Evolutionary conservation across 2,888 invertebrate genomes (phyloP).

Genomic region (Phasia obesa): DNA sequence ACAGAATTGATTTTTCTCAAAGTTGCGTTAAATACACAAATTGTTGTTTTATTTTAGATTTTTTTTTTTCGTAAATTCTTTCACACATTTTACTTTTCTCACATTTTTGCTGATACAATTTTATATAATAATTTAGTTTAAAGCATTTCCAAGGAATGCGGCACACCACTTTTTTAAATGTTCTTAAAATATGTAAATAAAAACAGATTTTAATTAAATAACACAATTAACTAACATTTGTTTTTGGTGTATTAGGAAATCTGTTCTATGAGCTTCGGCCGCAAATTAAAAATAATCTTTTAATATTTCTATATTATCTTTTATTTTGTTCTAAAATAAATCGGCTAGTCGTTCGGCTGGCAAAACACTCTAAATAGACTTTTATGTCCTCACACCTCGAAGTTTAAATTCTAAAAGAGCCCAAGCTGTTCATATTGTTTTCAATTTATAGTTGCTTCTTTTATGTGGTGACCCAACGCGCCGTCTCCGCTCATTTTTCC

Average conservation of each 20-base stretch:
- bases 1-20: constrained; percentile 73
- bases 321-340: constrained; percentile 46
- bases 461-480: constrained; percentile 41
- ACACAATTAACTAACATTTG: constrained; percentile 50
- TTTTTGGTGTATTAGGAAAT: constrained; percentile 6
- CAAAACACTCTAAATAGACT: constrained; percentile 67
- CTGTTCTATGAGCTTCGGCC: constrained; percentile 25
- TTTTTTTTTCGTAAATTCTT: not conserved
- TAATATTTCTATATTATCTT: constrained; percentile 37
- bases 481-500: constrained; percentile 62
- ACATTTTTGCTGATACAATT: constrained; percentile 58
- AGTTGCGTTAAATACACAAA: constrained; percentile 41
- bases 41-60: constrained; percentile 30
- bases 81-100: constrained; percentile 39
- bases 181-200: not conserved
- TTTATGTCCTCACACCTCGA: constrained; percentile 76
- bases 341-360: constrained; percentile 58
- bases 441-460: constrained; percentile 63
- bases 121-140: constrained; percentile 64
- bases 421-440: constrained; percentile 66
- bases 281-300: constrained; percentile 25
- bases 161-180: constrained; percentile 7
- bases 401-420: constrained; percentile 78
- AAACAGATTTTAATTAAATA: not conserved
- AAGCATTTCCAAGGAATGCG: constrained; percentile 46